Conservation (phyloP, 2,888 invertebrate species). For the Anthrax anthrax region DNA sequence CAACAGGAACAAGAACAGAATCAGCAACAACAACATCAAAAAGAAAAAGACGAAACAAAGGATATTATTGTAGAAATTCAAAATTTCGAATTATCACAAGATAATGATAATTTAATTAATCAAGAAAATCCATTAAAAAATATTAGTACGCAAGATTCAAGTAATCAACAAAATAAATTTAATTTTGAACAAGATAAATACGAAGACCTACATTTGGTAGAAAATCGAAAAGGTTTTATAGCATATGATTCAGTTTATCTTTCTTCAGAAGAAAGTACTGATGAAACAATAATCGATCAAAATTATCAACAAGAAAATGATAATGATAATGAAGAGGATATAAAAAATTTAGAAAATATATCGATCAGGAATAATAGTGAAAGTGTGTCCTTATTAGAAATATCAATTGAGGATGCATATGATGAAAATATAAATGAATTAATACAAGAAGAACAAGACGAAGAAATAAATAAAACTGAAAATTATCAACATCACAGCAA, state of each 20-base stretch:
- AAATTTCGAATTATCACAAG: neutral
- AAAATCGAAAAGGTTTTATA: slow-evolving; percentile 16
- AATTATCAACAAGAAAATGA: slow-evolving; percentile 10
- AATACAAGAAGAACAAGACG: slow-evolving; percentile 1
- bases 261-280: slow-evolving; percentile 31
- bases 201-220: neutral
- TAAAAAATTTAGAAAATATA: slow-evolving; percentile 1
- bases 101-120: neutral
- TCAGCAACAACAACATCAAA: slow-evolving; percentile 19
- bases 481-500: no score
- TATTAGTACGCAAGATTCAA: neutral
- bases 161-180: neutral
- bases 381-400: slow-evolving; percentile 23
- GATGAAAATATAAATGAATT: slow-evolving; percentile 19
- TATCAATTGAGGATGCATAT: slow-evolving; percentile 29
- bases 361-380: slow-evolving; percentile 12
- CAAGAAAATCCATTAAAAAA: neutral
- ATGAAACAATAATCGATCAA: slow-evolving; percentile 25
- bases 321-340: slow-evolving; percentile 11
- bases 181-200: neutral
- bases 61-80: neutral
- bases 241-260: slow-evolving; percentile 34
- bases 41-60: neutral
- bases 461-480: slow-evolving; percentile 1
- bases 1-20: slow-evolving; percentile 19